A percentile compares a stretch with the other conserved stretches of the same genome.
Conservation (phyloP, 2,888 invertebrate species). For the Listrodromus nycthemerus region DNA sequence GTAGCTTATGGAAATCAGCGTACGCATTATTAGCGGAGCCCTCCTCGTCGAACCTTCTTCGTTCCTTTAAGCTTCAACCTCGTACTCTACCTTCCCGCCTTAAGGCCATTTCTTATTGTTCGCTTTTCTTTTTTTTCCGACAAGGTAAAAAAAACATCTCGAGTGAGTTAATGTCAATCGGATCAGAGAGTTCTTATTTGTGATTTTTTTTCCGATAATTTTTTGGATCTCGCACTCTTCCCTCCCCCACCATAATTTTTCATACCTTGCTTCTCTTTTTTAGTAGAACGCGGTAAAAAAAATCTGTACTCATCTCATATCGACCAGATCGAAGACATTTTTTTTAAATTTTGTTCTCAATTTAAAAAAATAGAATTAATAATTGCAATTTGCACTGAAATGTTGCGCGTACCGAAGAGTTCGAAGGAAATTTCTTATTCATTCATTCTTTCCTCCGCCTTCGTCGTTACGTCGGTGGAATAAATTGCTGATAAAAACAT, state of each 20-base stretch:
- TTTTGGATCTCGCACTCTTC: no score
- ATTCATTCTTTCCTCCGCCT: background rate
- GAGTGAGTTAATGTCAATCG: slow-evolving; percentile 32
- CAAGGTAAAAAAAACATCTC: background rate
- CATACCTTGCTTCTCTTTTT: background rate
- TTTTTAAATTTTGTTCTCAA: slow-evolving; percentile 13
- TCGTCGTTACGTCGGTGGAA: background rate
- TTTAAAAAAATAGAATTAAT: background rate
- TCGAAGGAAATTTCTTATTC: background rate
- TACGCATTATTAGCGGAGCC: slow-evolving; percentile 72
- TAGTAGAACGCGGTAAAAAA: slow-evolving; percentile 7
- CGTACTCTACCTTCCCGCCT: slow-evolving; percentile 17
- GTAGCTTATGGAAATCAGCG: slow-evolving; percentile 77
- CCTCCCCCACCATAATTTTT: no score
- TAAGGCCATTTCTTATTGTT: slow-evolving; percentile 32
- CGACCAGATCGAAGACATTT: slow-evolving; percentile 10
- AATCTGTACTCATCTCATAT: slow-evolving; percentile 22
- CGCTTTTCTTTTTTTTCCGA: background rate
- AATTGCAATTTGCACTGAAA: background rate
- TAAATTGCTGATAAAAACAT: slow-evolving; percentile 1
- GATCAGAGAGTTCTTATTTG: background rate
- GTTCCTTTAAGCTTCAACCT: slow-evolving; percentile 49
- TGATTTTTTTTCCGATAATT: slow-evolving; percentile 21
- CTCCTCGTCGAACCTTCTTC: slow-evolving; percentile 63
- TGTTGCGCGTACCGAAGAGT: background rate